phyloP scores from a whole-genome alignment of 2,113 vertebrate species.

The Castor canadensis region DNA sequence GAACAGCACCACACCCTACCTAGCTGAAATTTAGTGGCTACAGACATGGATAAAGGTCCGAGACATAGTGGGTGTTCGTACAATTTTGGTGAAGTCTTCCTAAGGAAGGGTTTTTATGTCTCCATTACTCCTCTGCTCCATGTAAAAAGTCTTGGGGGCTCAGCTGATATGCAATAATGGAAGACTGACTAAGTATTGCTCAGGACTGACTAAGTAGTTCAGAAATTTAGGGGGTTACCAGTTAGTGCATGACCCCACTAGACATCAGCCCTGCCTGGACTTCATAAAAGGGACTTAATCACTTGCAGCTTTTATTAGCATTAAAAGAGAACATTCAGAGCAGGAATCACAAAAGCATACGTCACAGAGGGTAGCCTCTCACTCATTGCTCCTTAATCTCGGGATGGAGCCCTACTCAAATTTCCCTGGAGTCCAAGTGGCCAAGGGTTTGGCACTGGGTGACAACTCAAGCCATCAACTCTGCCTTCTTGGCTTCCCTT shows the following conservation, averaged over 20 bases:
- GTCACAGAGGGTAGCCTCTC: not conserved
- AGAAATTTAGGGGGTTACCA: not conserved
- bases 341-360: not conserved
- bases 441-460: not conserved
- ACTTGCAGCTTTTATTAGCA: not conserved
- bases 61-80: not conserved
- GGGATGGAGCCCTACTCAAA: not conserved
- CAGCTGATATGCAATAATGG: not conserved
- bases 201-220: not conserved
- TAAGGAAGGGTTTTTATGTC: not conserved
- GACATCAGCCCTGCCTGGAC: not conserved
- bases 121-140: not conserved
- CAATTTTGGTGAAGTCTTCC: not conserved
- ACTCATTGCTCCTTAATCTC: not conserved
- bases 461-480: not conserved
- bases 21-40: not conserved
- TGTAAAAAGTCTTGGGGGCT: not conserved
- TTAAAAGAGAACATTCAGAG: not conserved
- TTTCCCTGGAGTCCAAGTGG: not conserved
- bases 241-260: not conserved
- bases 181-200: not conserved
- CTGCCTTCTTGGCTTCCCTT: not conserved
- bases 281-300: not conserved
- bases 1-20: not conserved
- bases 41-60: rapidly evolving